Evolutionary conservation across 2,888 invertebrate species (phyloP).

Genomic region (Meliscaeva auricollis): DNA sequence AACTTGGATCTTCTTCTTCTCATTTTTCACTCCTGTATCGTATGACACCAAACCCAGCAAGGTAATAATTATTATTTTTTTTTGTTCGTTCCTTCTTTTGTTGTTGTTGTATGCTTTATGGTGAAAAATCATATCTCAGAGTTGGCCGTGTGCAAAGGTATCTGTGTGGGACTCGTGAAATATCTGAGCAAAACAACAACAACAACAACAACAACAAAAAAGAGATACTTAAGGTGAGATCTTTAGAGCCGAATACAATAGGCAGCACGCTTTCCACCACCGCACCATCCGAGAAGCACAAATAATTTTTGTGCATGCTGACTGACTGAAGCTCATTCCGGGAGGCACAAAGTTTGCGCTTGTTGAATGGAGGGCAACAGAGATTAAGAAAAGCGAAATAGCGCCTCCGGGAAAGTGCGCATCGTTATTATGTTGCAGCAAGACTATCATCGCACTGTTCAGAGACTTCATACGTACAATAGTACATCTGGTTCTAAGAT

Average conservation of each 20-base stretch:
- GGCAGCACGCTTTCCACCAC: conserved; percentile 54
- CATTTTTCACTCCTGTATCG: conserved; percentile 49
- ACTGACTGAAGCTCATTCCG: conserved; percentile 10
- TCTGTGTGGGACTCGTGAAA: conserved; percentile 44
- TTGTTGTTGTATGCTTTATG: not conserved
- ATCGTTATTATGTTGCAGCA: conserved; percentile 18
- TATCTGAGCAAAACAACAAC: conserved; percentile 3
- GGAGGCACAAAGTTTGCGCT: conserved; percentile 3
- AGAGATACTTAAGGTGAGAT: conserved; percentile 68
- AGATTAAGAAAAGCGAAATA: conserved; percentile 54
- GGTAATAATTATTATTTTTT: conserved; percentile 62
- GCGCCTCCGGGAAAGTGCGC: conserved; percentile 44
- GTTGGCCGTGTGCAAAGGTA: conserved; percentile 29
- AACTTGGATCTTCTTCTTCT: conserved; percentile 66
- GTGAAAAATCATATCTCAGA: conserved; percentile 16
- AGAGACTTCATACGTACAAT: too few relatives aligned
- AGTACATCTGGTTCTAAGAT: conserved; percentile 4
- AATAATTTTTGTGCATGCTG: conserved; percentile 30
- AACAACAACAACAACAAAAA: conserved; percentile 11
- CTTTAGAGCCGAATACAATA: conserved; percentile 58
- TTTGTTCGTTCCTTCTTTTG: too few relatives aligned
- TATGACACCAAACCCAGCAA: conserved; percentile 46
- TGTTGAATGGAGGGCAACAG: conserved; percentile 48
- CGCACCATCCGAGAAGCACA: conserved; percentile 30
- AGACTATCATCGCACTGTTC: too few relatives aligned